Evolutionary conservation across 2,888 invertebrate species (phyloP).

Genomic region (Polia nebulosa): DNA sequence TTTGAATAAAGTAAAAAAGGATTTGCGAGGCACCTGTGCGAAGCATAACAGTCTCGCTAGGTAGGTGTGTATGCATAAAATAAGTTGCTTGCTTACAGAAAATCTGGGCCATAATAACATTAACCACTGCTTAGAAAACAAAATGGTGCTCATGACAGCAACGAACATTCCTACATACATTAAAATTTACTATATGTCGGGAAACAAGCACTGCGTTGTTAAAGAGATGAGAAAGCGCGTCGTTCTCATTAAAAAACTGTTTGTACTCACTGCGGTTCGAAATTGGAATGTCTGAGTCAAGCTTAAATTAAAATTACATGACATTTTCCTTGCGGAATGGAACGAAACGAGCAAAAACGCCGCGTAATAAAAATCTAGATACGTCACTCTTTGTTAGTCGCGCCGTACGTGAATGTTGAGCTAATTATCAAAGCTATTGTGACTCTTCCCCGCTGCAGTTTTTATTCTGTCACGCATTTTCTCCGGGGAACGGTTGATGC

Average conservation of each 20-base stretch:
- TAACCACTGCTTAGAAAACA: not conserved
- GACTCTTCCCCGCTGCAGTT: constrained; percentile 54
- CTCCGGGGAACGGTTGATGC: constrained; percentile 26
- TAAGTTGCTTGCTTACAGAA: too few species aligned
- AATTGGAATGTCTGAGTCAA: constrained; percentile 53
- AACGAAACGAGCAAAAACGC: constrained; percentile 46
- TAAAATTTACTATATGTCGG: constrained; percentile 11
- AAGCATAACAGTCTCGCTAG: too few species aligned
- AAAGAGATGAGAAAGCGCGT: constrained; percentile 17
- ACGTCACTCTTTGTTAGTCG: constrained; percentile 61
- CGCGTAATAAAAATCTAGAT: constrained; percentile 61
- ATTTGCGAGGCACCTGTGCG: too few species aligned
- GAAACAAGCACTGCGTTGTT: constrained; percentile 2
- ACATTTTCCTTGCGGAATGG: constrained; percentile 43
- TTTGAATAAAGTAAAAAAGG: too few species aligned
- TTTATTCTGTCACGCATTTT: constrained; percentile 59
- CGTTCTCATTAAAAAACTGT: constrained; percentile 52
- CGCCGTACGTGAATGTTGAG: constrained; percentile 60
- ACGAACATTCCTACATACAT: not conserved
- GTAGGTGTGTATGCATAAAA: too few species aligned
- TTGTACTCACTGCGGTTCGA: constrained; percentile 46
- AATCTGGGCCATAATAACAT: not conserved
- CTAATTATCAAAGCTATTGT: constrained; percentile 61
- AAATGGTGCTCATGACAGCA: constrained; percentile 7
- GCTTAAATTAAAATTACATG: constrained; percentile 61